Base-by-base conservation (phyloP, 2,888 invertebrate genomes). In the Furcula furcula region DNA sequence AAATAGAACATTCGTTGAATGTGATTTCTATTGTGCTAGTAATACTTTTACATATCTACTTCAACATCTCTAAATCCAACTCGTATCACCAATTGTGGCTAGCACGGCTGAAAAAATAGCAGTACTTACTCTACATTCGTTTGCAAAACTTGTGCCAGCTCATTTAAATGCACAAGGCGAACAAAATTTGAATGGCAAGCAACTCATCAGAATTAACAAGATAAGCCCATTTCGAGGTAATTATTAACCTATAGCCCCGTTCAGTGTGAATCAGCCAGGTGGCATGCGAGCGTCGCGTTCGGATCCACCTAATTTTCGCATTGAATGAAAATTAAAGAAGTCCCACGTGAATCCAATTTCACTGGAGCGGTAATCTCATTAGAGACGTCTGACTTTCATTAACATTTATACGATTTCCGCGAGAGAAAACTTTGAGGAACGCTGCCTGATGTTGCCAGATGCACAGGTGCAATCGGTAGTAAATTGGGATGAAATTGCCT, bases 261-360 rank as follows among this genome's bases (percentile, higher is more conserved):
- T 59, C 53, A 64, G 57, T 58, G 58, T 46, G 56, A 61, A 59
- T 55, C 55, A 65, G 67, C 65, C 65, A 58, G 36, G 45, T 54
- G 50, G 54, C 56, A 54, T 55, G 51, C 55, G 46, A 49, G 45
- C 51, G 56, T 65, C 56, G 58, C 59, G 59, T 65, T 54, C 45
- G 57, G 67, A 69, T 74, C 68, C 61, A 70, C 67, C 70, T 75
- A 81, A 85, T 85, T 85, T 83, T 81, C 78, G 44, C 71, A 72
- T 71, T 75, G 78, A 76, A 74, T 82, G 82, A 76, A 85, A 85
- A 84, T 84, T 84, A 79, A 86, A 85, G 84, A 83, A 84, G 77
- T 82, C 81, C 68, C 74, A 69, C 71, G 78, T 58, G 77, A 77
- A 83, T 83, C 78, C 80, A 86, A 86, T 86, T 85, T 82, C 76